These are phyloP conservation scores for human (Homo sapiens) DNA, from an alignment of 2,113 vertebrate species.

Conservation along the genomic window DNA sequence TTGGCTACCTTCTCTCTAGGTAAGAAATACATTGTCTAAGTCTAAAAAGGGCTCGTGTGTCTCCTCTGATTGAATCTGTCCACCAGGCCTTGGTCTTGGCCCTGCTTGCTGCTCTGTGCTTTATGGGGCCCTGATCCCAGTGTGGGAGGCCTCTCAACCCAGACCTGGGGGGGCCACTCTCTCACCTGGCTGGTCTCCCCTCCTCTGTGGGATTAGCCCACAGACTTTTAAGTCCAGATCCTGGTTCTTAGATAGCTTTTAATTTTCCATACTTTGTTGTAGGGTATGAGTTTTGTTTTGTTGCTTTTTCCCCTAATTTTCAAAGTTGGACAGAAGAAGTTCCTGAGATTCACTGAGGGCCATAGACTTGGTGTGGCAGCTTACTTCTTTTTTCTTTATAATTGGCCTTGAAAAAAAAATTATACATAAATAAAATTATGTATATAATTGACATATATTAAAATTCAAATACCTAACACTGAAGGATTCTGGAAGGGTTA, in stretches of 20 bases:
- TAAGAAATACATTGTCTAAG: background rate
- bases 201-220: background rate
- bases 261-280: background rate
- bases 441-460: background rate
- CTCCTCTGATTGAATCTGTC: background rate
- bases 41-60: background rate
- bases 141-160: background rate
- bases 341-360: background rate
- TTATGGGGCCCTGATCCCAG: background rate
- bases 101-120: background rate
- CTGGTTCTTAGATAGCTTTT: background rate
- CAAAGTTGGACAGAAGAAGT: background rate
- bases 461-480: slow-evolving; percentile 26
- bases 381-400: background rate
- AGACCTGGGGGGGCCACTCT: background rate
- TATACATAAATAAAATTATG: background rate
- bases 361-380: background rate
- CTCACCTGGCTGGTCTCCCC: background rate
- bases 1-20: background rate
- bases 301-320: too few relatives aligned
- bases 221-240: background rate
- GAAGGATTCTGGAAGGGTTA: background rate
- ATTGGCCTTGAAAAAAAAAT: background rate
- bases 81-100: background rate
- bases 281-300: background rate